A percentile compares a stretch with the other conserved stretches of the same genome.
Conservation (phyloP, 1,140 invertebrate species). For the Diplogasteroides magnus region DNA sequence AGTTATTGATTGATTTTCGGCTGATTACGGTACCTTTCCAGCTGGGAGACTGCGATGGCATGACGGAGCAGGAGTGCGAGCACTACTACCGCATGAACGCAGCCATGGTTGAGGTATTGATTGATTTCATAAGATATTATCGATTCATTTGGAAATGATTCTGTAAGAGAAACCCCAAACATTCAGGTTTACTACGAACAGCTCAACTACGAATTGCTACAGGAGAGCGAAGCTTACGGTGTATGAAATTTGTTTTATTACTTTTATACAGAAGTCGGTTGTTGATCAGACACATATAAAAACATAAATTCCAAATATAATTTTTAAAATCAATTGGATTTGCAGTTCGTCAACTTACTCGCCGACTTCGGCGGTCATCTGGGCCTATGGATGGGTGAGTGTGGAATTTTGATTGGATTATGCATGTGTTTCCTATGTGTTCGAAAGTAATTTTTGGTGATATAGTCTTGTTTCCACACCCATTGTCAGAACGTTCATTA, state of each 20-base stretch:
- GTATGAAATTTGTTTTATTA: neutral
- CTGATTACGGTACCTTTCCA: no score
- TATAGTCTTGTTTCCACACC: neutral
- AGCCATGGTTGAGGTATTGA: slow-evolving; percentile 27
- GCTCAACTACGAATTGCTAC: slow-evolving; percentile 32
- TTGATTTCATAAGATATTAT: neutral
- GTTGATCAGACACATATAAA: no score
- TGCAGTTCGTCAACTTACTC: slow-evolving; percentile 24
- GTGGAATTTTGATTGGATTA: neutral
- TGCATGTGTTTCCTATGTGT: neutral
- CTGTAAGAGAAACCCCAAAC: neutral
- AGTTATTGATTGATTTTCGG: no score
- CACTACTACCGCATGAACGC: slow-evolving; percentile 26
- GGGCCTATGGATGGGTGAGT: slow-evolving; percentile 31
- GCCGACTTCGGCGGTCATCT: slow-evolving; percentile 35
- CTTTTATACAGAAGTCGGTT: neutral
- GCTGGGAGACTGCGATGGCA: slow-evolving; percentile 30
- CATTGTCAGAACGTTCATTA: slow-evolving; percentile 18
- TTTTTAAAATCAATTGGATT: neutral
- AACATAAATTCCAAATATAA: neutral
- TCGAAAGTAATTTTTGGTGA: neutral
- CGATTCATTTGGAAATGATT: slow-evolving; percentile 6
- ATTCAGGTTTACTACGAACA: slow-evolving; percentile 32
- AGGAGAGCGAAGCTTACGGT: slow-evolving; percentile 31
- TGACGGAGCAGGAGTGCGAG: slow-evolving; percentile 28